Percentiles rank a stretch among this genome's conserved stretches.
These are phyloP conservation scores for Apteryx owenii DNA, from an alignment of 2,113 vertebrate genomes.

Conservation along the genomic window DNA sequence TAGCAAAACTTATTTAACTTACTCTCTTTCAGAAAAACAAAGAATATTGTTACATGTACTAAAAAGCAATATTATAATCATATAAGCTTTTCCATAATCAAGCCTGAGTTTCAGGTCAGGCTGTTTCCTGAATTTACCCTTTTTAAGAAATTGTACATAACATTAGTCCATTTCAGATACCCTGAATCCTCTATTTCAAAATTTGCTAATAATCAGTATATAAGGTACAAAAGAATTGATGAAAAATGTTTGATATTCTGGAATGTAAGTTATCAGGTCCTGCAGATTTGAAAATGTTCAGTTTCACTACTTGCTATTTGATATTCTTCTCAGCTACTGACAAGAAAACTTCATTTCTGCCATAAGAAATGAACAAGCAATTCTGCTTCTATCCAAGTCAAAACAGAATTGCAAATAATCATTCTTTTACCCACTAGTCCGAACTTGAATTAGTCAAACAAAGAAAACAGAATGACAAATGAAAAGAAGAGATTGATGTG, in stretches of 20 bases:
- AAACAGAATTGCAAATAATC: background rate
- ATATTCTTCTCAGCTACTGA: background rate
- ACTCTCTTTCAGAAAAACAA: background rate
- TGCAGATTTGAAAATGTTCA: background rate
- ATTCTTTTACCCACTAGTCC: background rate
- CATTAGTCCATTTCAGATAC: background rate
- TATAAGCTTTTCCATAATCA: background rate
- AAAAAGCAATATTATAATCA: background rate
- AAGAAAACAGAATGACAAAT: background rate
- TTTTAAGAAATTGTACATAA: background rate
- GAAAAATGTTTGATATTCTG: background rate
- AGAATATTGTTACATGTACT: background rate
- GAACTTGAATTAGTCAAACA: background rate
- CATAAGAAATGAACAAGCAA: background rate
- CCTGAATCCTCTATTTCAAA: background rate
- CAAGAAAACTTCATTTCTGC: background rate
- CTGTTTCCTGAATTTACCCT: background rate
- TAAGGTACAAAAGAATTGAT: background rate
- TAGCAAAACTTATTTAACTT: background rate
- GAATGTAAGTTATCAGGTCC: background rate
- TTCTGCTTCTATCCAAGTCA: background rate
- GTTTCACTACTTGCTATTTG: background rate
- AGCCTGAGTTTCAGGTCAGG: background rate
- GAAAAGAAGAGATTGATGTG: background rate
- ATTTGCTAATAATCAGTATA: background rate